Base-by-base conservation (phyloP, 2,797 vertebrate genomes). In the Semaprochilodus insignis region DNA sequence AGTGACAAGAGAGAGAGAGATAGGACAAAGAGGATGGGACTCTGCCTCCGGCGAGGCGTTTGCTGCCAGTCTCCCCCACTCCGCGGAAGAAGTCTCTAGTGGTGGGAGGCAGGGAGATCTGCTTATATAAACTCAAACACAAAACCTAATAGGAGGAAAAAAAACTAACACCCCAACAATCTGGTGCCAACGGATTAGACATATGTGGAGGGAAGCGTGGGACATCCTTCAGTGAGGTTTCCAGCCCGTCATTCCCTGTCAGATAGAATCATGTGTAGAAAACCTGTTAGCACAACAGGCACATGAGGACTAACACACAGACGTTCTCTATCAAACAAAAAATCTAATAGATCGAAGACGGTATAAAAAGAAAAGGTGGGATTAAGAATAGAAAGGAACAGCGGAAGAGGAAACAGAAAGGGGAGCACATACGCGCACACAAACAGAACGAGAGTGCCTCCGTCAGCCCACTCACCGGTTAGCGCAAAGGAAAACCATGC, bases 1-100 rank as follows among this genome's bases (percentile, higher is more conserved):
- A 83, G 83, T 90, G 90, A 93, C 90, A 88, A 78, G 83, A 73
- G 85, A n/a, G n/a, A 88, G 86, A 73, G 70, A 77, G 80, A 85
- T 85, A 88, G 87, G 90, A 93, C 90, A 91, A 89, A 89, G 86
- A 91, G 87, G 87, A 90, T 78, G 86, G 90, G 88, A 88, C 88
- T 88, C 60, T 81, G 90, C 92, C 90, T 90, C 86, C 80, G 83
- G 86, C 73, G 54, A 85, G 69, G 66, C 52, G 51, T 74, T 54
- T 15, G 72, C 82, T 83, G 86, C 87, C 87, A 88, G 77, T 81
- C 65, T 63, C 79, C 31, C 87, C 3, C 57, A 44, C 69, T 77
- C 73, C 25, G 81, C 67, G 75, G 73, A 82, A 87, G 71, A 80
- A n/a, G 54, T 85, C 85, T 87, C 81, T 80, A 6, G 60, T 74